Evolutionary conservation across 2,113 vertebrate genomes (phyloP).

Genomic region (Sprattus sprattus): DNA sequence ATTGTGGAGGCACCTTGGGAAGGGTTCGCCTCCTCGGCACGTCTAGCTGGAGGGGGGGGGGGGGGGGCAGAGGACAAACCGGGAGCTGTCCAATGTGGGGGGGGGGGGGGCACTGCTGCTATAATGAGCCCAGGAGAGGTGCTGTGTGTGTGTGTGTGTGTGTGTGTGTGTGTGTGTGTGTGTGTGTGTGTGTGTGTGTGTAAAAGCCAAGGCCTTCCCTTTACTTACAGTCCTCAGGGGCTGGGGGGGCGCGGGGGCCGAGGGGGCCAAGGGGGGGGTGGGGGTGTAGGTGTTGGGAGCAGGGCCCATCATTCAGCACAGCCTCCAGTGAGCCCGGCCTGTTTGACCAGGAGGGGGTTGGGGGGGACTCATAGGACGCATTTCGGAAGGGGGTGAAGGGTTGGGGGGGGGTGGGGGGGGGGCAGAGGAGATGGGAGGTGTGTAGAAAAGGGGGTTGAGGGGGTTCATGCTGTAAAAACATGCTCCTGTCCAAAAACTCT

Average conservation of each 20-base stretch:
- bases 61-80: background rate
- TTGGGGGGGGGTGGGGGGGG: slow-evolving; percentile 9
- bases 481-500: background rate
- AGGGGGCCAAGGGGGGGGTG: too few relatives aligned
- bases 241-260: background rate
- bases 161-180: too few relatives aligned
- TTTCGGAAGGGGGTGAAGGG: too few relatives aligned
- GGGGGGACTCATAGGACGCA: too few relatives aligned
- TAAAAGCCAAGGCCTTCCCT: background rate
- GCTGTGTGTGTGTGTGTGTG: too few relatives aligned
- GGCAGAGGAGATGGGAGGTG: slow-evolving; percentile 11
- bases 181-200: too few relatives aligned
- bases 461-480: slow-evolving; percentile 19
- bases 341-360: background rate
- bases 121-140: slow-evolving; percentile 28
- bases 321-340: background rate
- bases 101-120: slow-evolving; percentile 12
- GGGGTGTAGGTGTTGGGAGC: background rate
- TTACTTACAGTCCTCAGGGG: background rate
- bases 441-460: background rate
- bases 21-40: background rate
- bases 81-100: background rate
- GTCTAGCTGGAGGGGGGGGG: background rate
- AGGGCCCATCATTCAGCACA: background rate
- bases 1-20: background rate